Conservation (phyloP, 2,113 vertebrate species). For the Salvelinus namaycush region DNA sequence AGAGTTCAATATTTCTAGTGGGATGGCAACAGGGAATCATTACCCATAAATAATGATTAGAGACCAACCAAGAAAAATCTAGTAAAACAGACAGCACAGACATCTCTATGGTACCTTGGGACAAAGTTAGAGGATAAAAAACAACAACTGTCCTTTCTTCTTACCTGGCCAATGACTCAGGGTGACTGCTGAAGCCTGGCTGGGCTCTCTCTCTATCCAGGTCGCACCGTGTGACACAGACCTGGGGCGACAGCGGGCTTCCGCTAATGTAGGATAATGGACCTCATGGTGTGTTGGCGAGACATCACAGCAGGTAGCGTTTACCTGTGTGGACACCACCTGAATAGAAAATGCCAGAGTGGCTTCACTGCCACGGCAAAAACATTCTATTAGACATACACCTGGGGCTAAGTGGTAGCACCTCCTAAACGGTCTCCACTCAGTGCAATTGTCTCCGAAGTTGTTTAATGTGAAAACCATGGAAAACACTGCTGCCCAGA, state of each 20-base stretch:
- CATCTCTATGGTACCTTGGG: neutral
- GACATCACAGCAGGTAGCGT: conserved; percentile 33
- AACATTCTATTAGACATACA: conserved; percentile 13
- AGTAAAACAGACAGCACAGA: neutral
- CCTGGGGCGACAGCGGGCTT: conserved; percentile 57
- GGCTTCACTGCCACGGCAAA: conserved; percentile 14
- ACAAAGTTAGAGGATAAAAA: conserved; percentile 7
- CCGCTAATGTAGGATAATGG: conserved; percentile 64
- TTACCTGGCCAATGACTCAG: conserved; percentile 36
- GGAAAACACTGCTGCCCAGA: too few relatives aligned
- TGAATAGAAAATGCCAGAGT: conserved; percentile 21
- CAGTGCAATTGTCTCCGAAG: conserved; percentile 3
- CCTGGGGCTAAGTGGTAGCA: neutral
- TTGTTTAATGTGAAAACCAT: neutral
- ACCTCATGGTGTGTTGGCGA: conserved; percentile 44
- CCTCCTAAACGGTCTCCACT: conserved; percentile 4
- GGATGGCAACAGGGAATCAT: too few relatives aligned
- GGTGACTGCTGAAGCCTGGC: conserved; percentile 42
- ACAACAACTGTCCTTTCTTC: conserved; percentile 34
- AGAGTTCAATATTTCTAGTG: too few relatives aligned
- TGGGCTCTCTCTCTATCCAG: conserved; percentile 28
- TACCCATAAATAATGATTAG: neutral
- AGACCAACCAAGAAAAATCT: neutral
- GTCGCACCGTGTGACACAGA: conserved; percentile 52
- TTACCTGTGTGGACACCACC: conserved; percentile 21